phyloP scores from a whole-genome alignment of 1,140 invertebrate species.

The Macrocentrus cingulum region DNA sequence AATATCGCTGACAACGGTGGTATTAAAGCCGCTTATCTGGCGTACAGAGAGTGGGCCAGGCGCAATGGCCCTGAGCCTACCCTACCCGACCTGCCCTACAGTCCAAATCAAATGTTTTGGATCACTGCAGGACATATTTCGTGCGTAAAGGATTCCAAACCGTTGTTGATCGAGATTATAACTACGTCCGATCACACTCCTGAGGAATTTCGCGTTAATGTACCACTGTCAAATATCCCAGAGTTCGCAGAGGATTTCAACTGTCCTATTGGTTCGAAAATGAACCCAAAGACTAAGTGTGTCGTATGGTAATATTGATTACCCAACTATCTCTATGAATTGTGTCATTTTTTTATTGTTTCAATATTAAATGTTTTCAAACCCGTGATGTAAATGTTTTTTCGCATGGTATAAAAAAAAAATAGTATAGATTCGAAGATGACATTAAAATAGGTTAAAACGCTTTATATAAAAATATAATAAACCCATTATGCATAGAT shows the following conservation, averaged over 20 bases:
- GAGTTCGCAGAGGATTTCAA: conserved; percentile 10
- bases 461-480: no score
- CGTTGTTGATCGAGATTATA: conserved; percentile 36
- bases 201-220: neutral
- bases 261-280: conserved; percentile 1
- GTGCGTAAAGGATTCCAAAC: conserved; percentile 61
- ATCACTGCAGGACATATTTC: conserved; percentile 60
- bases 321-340: no score
- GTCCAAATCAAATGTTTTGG: conserved; percentile 66
- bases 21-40: conserved; percentile 49
- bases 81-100: conserved; percentile 51
- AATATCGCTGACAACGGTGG: conserved; percentile 64
- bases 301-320: neutral
- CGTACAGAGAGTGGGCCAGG: conserved; percentile 17
- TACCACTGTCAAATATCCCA: neutral
- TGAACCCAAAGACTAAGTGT: conserved; percentile 4
- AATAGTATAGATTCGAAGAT: no score
- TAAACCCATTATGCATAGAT: no score
- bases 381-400: no score
- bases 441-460: no score
- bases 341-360: no score
- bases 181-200: neutral
- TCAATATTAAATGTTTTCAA: no score
- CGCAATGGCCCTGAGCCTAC: neutral
- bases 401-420: no score